Conservation (phyloP, 2,797 vertebrate genomes). For the Chelidonichthys spinosus region DNA sequence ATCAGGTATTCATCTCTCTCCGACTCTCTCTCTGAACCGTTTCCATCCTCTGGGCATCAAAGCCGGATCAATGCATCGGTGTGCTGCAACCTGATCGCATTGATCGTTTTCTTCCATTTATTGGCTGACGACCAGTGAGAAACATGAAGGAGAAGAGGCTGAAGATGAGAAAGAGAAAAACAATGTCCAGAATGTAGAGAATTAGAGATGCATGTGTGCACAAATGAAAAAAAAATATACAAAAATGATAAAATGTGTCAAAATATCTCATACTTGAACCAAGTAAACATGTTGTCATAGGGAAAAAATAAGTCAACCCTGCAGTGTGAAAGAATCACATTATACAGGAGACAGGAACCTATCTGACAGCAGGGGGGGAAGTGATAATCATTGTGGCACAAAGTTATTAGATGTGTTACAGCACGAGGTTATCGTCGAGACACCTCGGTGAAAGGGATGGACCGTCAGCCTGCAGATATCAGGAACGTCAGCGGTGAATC, state of each 20-base stretch:
- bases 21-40: slow-evolving; percentile 34
- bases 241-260: not conserved
- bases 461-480: slow-evolving; percentile 42
- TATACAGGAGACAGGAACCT: not conserved
- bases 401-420: slow-evolving; percentile 55
- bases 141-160: not conserved
- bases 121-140: slow-evolving; percentile 45
- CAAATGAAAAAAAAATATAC: not conserved
- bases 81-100: slow-evolving; percentile 71
- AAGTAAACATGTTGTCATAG: not conserved
- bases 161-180: slow-evolving; percentile 15
- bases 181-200: not conserved
- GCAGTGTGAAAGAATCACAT: not conserved
- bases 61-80: slow-evolving; percentile 65
- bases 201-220: not conserved
- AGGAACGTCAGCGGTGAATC: slow-evolving; percentile 44
- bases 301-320: not conserved
- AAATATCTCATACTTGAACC: not conserved
- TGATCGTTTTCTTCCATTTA: slow-evolving; percentile 55
- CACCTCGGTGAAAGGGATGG: slow-evolving; percentile 40
- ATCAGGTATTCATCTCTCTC: slow-evolving; percentile 44
- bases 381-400: slow-evolving; percentile 37
- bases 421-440: slow-evolving; percentile 23
- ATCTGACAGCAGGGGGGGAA: not conserved
- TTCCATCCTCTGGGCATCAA: slow-evolving; percentile 44